phyloP scores from a whole-genome alignment of 2,888 invertebrate species.

The Melieria crassipennis region DNA sequence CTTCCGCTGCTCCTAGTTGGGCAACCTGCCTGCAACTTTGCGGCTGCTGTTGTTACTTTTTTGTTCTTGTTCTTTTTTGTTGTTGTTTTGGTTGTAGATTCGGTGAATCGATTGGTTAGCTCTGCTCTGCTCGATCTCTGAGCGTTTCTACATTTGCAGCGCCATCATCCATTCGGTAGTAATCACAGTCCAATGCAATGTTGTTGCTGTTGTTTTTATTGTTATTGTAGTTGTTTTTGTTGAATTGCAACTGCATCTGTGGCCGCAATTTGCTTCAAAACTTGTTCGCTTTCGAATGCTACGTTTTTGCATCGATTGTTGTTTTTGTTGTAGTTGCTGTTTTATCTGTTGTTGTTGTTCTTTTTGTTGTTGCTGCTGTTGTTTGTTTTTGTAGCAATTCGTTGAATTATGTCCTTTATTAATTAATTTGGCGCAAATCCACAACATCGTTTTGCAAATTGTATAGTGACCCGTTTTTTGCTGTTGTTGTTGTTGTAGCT shows the following conservation, averaged over 20 bases:
- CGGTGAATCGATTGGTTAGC: neutral
- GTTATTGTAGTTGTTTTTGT: neutral
- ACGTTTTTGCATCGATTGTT: neutral
- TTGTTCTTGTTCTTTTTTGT: neutral
- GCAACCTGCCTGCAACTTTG: constrained; percentile 4
- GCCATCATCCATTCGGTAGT: constrained; percentile 20
- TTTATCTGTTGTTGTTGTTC: neutral
- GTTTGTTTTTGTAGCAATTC: constrained; percentile 29
- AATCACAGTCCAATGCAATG: constrained; percentile 28
- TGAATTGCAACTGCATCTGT: constrained; percentile 7
- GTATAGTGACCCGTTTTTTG: neutral
- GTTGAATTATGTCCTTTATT: constrained; percentile 32
- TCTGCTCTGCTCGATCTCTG: no score
- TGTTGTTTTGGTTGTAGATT: neutral
- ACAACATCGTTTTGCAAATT: constrained; percentile 25
- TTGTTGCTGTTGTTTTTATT: neutral
- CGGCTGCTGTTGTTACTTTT: neutral
- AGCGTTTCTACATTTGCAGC: neutral
- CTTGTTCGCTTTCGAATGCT: constrained; percentile 1
- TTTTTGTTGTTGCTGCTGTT: constrained; percentile 26
- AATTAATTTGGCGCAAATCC: constrained; percentile 33
- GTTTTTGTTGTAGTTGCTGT: neutral
- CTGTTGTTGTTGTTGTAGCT: constrained; percentile 3
- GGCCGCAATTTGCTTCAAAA: constrained; percentile 3
- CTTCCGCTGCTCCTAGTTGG: neutral